Evolutionary conservation across 2,888 invertebrate species (phyloP), one percentile per base, ranked within the genome.

Genomic region (Belgica antarctica): DNA sequence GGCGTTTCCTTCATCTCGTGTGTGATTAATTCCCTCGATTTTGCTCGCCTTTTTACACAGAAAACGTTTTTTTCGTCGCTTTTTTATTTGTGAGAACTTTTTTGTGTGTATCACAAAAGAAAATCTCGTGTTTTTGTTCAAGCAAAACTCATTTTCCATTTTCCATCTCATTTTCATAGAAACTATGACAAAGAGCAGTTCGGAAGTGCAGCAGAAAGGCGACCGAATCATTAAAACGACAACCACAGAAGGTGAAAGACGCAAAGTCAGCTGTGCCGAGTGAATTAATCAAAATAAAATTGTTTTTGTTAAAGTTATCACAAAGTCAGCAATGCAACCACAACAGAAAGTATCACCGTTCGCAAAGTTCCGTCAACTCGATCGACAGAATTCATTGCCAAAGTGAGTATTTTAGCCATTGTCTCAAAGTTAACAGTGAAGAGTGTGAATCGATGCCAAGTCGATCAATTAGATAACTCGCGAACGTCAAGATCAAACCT

Each of bases 321-420:
- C 84, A 77, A 83, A 83, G 77, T 76, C 78, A 78, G 77, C 78
- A 71, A 79, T 79, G 75, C 77, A 81, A 79, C 82, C 80, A 72
- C 82, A 79, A 79, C 90, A 87, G 79, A 87, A 89, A 74, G 85
- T 89, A 77, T 92, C 93, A 76, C 91, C 94, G 73, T 93, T 94
- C 82, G 89, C 92, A 78, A 94, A 93, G 84, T 94, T 94, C 84
- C 89, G 89, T 80, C 92, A 94, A 83, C 86, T 94, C 81, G 94
- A 94, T 81, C 89, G 89, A 79, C 91, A 92, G 82, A 90, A 89
- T 80, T 90, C 81, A 75, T 84, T 86, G 76, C 89, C 90, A 81
- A 90, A 89, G 92, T 93, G 84, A 87, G 84, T 73, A 65, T 57
- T 46, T 7, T 52, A 52, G 52, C 22, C 19, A 19, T 17, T 52